These are phyloP conservation scores for Eutrigla gurnardus DNA, from an alignment of 2,797 vertebrate species.

Conservation along the genomic window DNA sequence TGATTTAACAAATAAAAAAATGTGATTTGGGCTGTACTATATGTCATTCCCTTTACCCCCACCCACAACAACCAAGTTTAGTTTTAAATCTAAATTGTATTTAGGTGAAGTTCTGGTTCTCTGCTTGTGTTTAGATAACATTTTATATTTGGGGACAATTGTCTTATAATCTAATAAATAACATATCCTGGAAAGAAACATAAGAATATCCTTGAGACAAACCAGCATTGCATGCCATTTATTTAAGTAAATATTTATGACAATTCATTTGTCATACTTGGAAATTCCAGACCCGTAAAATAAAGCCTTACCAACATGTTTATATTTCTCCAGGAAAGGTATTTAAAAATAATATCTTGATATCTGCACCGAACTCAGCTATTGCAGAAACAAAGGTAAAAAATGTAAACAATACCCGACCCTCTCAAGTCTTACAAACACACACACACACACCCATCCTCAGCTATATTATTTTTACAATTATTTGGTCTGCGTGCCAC, in stretches of 20 bases:
- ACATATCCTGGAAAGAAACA: neutral
- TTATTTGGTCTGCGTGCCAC: slow-evolving; percentile 34
- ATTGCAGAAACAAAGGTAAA: neutral
- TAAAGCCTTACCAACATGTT: neutral
- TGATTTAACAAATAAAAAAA: no score
- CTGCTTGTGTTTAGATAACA: neutral
- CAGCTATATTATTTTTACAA: slow-evolving; percentile 55
- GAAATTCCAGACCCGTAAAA: neutral
- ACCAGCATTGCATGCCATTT: neutral
- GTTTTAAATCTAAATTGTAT: no score
- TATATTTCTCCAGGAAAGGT: neutral
- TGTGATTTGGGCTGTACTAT: no score
- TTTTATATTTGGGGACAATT: neutral
- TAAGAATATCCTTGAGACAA: neutral
- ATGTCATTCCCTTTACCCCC: no score
- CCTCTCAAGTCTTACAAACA: neutral
- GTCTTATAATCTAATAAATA: neutral
- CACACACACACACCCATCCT: slow-evolving; percentile 24
- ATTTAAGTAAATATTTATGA: neutral
- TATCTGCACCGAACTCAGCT: neutral
- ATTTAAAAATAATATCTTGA: slow-evolving; percentile 1
- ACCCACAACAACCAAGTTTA: no score
- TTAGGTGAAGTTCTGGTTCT: neutral
- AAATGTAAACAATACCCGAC: neutral
- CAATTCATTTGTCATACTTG: neutral